Evolutionary conservation across 1,140 invertebrate genomes (phyloP).

Genomic region (Colletes latitarsis): DNA sequence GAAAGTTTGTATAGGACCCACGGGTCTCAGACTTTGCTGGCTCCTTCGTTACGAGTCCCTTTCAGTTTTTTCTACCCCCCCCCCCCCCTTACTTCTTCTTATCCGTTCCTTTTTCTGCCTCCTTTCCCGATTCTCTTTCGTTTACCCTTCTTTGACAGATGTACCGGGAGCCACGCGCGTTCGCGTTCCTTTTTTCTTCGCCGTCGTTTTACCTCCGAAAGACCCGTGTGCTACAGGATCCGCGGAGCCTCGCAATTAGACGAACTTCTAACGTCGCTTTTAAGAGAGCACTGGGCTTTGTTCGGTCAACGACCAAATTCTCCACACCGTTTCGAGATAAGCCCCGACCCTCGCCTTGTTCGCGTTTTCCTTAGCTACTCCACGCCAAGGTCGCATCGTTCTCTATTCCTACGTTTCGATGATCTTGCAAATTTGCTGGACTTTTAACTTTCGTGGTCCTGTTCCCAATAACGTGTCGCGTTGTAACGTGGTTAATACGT

Average conservation of each 20-base stretch:
- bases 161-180: slow-evolving; percentile 54
- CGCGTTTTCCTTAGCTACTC: slow-evolving; percentile 35
- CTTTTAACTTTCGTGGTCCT: too few relatives aligned
- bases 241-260: slow-evolving; percentile 55
- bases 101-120: slow-evolving; percentile 14
- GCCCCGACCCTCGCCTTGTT: slow-evolving; percentile 7
- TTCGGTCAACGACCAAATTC: slow-evolving; percentile 36
- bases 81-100: slow-evolving; percentile 24
- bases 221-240: slow-evolving; percentile 45
- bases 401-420: not conserved
- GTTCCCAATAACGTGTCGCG: too few relatives aligned
- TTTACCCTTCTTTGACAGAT: slow-evolving; percentile 60
- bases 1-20: slow-evolving; percentile 69
- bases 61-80: slow-evolving; percentile 39
- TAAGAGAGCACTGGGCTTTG: slow-evolving; percentile 54
- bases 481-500: too few relatives aligned
- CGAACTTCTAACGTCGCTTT: slow-evolving; percentile 57
- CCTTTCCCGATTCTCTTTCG: slow-evolving; percentile 26
- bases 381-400: not conserved
- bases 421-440: not conserved
- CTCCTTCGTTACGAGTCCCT: slow-evolving; percentile 47
- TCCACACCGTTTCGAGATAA: slow-evolving; percentile 2
- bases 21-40: slow-evolving; percentile 31
- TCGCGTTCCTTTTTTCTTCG: slow-evolving; percentile 44
- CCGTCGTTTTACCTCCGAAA: not conserved